These are phyloP conservation scores for Synchiropus splendidus DNA, from an alignment of 2,113 vertebrate species.

Conservation along the genomic window DNA sequence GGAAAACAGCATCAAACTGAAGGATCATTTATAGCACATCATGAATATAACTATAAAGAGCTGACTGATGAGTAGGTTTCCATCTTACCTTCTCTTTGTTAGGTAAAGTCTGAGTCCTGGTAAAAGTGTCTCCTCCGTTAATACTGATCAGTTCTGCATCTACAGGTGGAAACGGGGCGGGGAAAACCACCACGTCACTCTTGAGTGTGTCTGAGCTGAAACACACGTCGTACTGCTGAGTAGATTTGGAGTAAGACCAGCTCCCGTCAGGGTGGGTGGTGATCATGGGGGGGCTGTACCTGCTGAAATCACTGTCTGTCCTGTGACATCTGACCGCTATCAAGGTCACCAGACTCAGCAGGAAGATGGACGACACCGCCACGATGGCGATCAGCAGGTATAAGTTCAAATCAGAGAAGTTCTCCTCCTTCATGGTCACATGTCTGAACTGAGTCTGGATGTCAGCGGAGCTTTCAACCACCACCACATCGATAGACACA, in stretches of 20 bases:
- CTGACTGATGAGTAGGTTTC: no score
- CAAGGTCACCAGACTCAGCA: constrained; percentile 43
- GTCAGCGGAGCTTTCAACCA: constrained; percentile 66
- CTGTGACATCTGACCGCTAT: constrained; percentile 43
- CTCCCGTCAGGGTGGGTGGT: constrained; percentile 53
- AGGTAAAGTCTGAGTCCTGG: constrained; percentile 18
- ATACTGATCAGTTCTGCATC: constrained; percentile 36
- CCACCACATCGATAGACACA: constrained; percentile 63
- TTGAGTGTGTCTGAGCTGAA: constrained; percentile 58
- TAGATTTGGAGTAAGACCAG: constrained; percentile 57
- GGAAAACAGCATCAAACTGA: no score
- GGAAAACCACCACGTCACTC: constrained; percentile 45
- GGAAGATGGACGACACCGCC: constrained; percentile 68
- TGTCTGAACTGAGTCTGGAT: constrained; percentile 69
- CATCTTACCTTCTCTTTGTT: constrained; percentile 14
- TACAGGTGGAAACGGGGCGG: constrained; percentile 12
- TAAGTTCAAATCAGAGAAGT: constrained; percentile 62
- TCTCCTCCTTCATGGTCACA: constrained; percentile 38
- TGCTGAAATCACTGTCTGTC: constrained; percentile 28
- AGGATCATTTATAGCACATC: background rate
- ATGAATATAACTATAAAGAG: background rate
- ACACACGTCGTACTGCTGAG: constrained; percentile 59
- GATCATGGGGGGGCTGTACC: constrained; percentile 44
- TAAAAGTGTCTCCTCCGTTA: constrained; percentile 21
- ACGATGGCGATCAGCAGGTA: constrained; percentile 68